Evolutionary conservation across 2,113 vertebrate species (phyloP), one percentile per base, ranked within the genome.

Genomic region (Marmota monax): DNA sequence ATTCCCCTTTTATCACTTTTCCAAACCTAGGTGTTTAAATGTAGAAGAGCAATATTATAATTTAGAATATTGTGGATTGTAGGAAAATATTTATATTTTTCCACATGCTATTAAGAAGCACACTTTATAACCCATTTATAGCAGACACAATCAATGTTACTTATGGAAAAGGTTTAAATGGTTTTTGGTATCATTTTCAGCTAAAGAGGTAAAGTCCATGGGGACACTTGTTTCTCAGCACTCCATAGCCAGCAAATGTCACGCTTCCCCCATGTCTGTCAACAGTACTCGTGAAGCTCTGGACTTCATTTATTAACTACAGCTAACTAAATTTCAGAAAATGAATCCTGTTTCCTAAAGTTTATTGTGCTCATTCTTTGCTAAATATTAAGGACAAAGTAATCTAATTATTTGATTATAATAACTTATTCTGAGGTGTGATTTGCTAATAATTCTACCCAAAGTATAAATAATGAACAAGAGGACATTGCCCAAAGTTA

Each of bases 231-330:
- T 7, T 18, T 23, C 1, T 67, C 34, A 7, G 6, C 18, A 17
- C 0, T n/a, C 10, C 37, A 14, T 3, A 48, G 1, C 0, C 2
- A 84, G 8, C 10, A 42, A 5, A 9, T 11, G 16, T 42, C 11
- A 5, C 39, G 16, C 39, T 73, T 7, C 25, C 0, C 5, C 17
- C 10, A 34, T 2, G 48, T 0, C 17, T 53, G 23, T 39, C 16
- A 63, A 56, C 73, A 80, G 14, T 5, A 6, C 5, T 37, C 45
- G 1, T 3, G 32, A 0, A n/a, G 4, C 8, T 76, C 1, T 32
- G 42, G n/a, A 16, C 69, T 69, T 78, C 51, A 5, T 65, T 25
- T 58, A 80, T 34, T 39, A 37, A 27, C 6, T 45, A 76, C 25
- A 29, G 65, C 4, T 84, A 88, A 76, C n/a, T 48, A 94, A 87